Base-by-base conservation (phyloP, 2,888 invertebrate species). In the Callinectes sapidus region DNA sequence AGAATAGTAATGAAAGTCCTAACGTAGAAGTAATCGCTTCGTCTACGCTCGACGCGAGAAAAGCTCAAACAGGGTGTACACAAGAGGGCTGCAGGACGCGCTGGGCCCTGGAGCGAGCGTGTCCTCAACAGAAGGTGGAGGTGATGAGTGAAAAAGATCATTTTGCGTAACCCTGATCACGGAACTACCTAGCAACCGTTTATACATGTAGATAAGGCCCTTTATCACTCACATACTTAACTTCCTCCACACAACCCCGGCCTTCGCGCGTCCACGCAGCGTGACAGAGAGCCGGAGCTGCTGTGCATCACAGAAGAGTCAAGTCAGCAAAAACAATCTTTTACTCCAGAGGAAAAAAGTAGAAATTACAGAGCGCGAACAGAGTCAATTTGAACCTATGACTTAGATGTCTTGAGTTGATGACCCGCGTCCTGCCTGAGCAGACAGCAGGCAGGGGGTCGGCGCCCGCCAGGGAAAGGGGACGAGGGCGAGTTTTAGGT, bases 151-250 rank as follows among this genome's bases (percentile, higher is more conserved):
- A 92, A 90, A 90, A 55, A 92, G 77, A 92, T 92, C 23, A 92
- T 90, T 61, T 90, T 90, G 92, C 90, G 90, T 90, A 92, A 92
- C 92, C 92, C 92, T 92, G 92, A 90, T 92, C 90, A 88, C 71
- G 90, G 71, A 90, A 90, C 90, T 92, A 92, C 90, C 90, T 92
- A 92, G 81, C 85, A 87, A 61, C 35, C 66, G 85, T 55, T 85
- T 85, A 77, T 90, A 55, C 85, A 90, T 87, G 54, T 90, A 92
- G 77, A 92, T 92, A 92, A 92, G 92, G 92, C 92, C 88, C 92
- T 88, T 92, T 92, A 92, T 92, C 92, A 92, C 92, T 90, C 88
- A 89, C 88, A 90, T 92, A 55, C 71, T 39, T 89, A 81, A 81
- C 91, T 89, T 91, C 89, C 81, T 89, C 91, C 39, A 91, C 77